These are phyloP conservation scores for Gouania willdenowi DNA, from an alignment of 2,797 vertebrate species.

Conservation along the genomic window DNA sequence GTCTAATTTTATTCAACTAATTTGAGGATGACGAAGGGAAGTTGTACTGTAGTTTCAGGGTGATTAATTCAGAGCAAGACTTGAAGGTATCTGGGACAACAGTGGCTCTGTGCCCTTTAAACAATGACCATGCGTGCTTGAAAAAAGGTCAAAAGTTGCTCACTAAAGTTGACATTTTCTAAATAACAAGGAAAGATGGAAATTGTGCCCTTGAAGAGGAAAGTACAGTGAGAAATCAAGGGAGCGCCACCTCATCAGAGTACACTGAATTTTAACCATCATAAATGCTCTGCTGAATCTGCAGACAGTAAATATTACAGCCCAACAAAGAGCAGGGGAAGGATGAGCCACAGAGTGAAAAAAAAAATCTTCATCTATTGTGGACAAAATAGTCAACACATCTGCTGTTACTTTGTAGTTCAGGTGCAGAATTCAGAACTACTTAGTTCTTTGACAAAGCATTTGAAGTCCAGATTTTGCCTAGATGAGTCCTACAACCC, in stretches of 20 bases:
- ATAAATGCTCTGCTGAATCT: conserved; percentile 60
- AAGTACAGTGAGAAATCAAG: conserved; percentile 53
- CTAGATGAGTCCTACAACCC: too few relatives aligned
- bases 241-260: conserved; percentile 57
- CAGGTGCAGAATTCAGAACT: too few relatives aligned
- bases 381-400: too few relatives aligned
- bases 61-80: conserved; percentile 45
- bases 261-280: conserved; percentile 60
- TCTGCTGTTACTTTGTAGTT: too few relatives aligned
- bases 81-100: conserved; percentile 41
- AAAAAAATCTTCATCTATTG: too few relatives aligned
- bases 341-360: too few relatives aligned
- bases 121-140: conserved; percentile 42
- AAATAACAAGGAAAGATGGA: conserved; percentile 59
- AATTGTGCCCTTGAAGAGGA: conserved; percentile 62
- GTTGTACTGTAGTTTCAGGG: conserved; percentile 13
- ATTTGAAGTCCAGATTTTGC: too few relatives aligned
- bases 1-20: conserved; percentile 35
- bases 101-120: conserved; percentile 43
- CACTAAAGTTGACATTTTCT: conserved; percentile 53
- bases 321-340: too few relatives aligned
- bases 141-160: conserved; percentile 59
- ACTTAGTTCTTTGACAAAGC: too few relatives aligned
- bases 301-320: conserved; percentile 61
- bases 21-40: conserved; percentile 30